Evolutionary conservation across 2,888 invertebrate genomes (phyloP).

Genomic region (Pseudococcus jackbeardsleyi): DNA sequence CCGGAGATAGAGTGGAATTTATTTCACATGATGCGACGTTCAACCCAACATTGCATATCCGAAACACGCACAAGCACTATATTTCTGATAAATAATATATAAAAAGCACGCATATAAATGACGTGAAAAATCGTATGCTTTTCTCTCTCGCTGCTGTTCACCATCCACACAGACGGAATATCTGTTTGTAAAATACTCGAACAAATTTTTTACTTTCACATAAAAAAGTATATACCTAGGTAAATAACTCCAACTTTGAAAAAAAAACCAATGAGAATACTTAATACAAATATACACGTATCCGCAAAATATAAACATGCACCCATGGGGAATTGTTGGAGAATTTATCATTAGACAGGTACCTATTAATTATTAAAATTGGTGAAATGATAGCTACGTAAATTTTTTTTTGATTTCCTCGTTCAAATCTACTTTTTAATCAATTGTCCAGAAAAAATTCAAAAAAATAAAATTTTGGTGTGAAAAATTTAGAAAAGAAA

Average conservation of each 20-base stretch:
- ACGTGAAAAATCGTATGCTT: background rate
- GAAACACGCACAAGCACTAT: constrained; percentile 12
- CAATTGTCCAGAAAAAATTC: too few relatives aligned
- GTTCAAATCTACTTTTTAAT: too few relatives aligned
- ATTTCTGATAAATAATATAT: constrained; percentile 17
- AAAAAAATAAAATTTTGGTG: too few relatives aligned
- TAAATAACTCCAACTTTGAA: background rate
- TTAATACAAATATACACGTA: background rate
- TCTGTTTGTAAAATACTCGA: background rate
- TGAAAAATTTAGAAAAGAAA: too few relatives aligned
- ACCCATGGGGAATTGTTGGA: background rate
- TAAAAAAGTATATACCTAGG: background rate
- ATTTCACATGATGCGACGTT: too few relatives aligned
- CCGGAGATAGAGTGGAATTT: too few relatives aligned
- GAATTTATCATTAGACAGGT: background rate
- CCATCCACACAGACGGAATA: background rate
- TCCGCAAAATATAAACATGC: background rate
- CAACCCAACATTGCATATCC: background rate
- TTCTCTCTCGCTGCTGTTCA: background rate
- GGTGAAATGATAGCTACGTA: background rate
- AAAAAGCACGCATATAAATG: constrained; percentile 22
- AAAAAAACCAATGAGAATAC: background rate
- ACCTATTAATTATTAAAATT: background rate
- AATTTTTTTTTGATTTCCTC: background rate
- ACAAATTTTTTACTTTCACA: background rate